These are phyloP conservation scores for Orthosia incerta DNA, from an alignment of 2,888 invertebrate genomes.

Conservation along the genomic window DNA sequence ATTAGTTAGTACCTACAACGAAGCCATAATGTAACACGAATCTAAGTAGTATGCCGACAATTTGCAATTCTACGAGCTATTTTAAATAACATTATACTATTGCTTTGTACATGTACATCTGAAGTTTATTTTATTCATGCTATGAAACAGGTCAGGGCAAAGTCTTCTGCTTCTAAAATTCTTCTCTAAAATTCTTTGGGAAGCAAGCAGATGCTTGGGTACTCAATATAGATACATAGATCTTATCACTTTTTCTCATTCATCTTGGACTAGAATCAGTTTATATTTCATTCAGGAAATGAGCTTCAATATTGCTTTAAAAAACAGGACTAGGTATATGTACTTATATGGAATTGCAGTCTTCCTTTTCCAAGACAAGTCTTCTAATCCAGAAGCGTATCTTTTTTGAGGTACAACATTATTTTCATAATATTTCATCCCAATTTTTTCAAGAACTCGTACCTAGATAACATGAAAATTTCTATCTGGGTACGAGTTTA, in stretches of 20 bases:
- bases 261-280: neutral
- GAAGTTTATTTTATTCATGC: conserved; percentile 13
- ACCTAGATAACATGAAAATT: neutral
- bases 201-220: neutral
- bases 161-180: neutral
- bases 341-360: neutral
- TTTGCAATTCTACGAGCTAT: conserved; percentile 9
- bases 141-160: neutral
- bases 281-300: neutral
- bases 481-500: too few relatives aligned
- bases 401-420: neutral
- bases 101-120: neutral
- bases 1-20: neutral
- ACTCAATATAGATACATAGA: neutral
- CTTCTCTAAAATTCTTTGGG: neutral
- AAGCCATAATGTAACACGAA: neutral
- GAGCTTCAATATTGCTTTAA: neutral
- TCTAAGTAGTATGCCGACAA: neutral
- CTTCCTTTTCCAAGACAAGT: neutral
- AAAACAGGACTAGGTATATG: neutral
- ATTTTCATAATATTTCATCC: neutral
- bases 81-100: neutral
- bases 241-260: neutral
- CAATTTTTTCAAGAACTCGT: neutral
- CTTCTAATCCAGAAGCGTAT: neutral